Conservation (phyloP, 2,113 vertebrate species). For the Chlamydotis undulata region DNA sequence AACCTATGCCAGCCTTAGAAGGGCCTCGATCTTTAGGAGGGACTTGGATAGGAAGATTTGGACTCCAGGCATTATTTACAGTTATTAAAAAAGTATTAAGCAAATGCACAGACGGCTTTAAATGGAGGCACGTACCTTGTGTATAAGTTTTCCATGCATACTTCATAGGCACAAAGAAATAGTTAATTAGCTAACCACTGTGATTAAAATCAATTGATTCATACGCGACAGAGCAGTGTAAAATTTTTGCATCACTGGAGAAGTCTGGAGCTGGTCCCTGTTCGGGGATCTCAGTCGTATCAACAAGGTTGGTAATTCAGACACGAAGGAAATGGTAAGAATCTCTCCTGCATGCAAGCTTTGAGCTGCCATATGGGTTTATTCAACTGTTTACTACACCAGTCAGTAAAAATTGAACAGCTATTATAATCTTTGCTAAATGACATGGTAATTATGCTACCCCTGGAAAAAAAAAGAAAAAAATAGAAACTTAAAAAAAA, state of each 20-base stretch:
- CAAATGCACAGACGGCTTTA: neutral
- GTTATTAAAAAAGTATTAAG: neutral
- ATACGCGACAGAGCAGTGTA: neutral
- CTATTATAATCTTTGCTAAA: conserved; percentile 70
- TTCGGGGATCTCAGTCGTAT: neutral
- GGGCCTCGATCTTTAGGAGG: neutral
- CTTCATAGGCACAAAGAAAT: conserved; percentile 34
- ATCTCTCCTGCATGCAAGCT: conserved; percentile 5
- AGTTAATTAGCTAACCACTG: conserved; percentile 7
- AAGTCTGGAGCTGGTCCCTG: conserved; percentile 7
- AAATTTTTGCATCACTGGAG: conserved; percentile 1
- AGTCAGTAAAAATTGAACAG: conserved; percentile 65
- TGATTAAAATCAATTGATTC: conserved; percentile 35
- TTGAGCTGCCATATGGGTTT: conserved; percentile 64
- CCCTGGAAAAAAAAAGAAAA: conserved; percentile 44
- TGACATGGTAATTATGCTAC: conserved; percentile 67
- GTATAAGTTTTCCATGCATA: neutral
- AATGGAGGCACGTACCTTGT: neutral
- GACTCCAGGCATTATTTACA: neutral
- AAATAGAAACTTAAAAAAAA: neutral
- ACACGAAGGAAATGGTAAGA: conserved; percentile 41
- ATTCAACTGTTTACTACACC: conserved; percentile 69
- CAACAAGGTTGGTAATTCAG: conserved; percentile 11
- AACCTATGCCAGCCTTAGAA: neutral
- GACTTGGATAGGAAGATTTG: neutral